A percentile compares a stretch with the other conserved stretches of the same genome.
phyloP scores from a whole-genome alignment of 2,797 vertebrate species.

The Lepidocolaptes lacrymiger region DNA sequence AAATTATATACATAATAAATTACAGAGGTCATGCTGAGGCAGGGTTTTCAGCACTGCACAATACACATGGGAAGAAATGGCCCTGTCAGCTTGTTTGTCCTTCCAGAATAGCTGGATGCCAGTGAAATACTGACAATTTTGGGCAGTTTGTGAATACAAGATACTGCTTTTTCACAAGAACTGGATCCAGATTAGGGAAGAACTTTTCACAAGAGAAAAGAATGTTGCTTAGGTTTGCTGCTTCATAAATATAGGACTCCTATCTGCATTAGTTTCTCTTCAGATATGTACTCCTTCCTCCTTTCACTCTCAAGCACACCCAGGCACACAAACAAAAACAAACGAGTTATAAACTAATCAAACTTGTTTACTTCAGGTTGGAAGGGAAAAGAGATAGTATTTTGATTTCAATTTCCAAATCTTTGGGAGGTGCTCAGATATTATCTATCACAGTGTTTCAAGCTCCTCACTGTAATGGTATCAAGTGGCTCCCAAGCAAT shows the following conservation, averaged over 20 bases:
- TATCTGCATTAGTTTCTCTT: constrained; percentile 14
- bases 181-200: not conserved
- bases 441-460: constrained; percentile 24
- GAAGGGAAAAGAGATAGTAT: constrained; percentile 51
- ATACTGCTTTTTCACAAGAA: not conserved
- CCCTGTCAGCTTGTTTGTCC: not conserved
- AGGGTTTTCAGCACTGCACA: not conserved
- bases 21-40: not conserved
- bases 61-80: not conserved
- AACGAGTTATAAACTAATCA: constrained; percentile 43
- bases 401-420: constrained; percentile 67
- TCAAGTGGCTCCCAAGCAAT: constrained; percentile 12
- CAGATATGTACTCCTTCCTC: not conserved
- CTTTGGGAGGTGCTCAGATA: constrained; percentile 63
- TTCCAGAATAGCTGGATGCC: not conserved
- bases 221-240: constrained; percentile 33
- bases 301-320: constrained; percentile 31
- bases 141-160: not conserved
- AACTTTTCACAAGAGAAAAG: constrained; percentile 45
- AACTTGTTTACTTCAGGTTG: constrained; percentile 49
- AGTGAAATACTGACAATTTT: not conserved
- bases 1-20: not conserved
- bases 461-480: not conserved
- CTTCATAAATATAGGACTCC: constrained; percentile 24
- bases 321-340: constrained; percentile 55